Conservation (phyloP, 1,140 invertebrate genomes). For the Diachasmimorpha longicaudata region DNA sequence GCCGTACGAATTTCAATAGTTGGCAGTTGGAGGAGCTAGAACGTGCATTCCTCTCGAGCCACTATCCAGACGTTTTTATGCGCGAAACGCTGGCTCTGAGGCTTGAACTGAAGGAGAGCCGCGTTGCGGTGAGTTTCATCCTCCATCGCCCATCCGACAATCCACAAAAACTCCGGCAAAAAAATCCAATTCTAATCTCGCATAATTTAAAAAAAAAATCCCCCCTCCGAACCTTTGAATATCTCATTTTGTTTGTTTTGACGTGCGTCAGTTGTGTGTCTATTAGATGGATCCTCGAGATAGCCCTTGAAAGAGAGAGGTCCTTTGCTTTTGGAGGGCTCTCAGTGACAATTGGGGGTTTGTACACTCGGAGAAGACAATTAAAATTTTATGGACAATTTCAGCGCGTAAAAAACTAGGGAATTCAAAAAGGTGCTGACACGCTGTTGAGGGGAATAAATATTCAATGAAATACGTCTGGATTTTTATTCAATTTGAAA, state of each 20-base stretch:
- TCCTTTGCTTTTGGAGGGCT: not conserved
- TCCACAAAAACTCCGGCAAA: not conserved
- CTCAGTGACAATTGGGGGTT: not conserved
- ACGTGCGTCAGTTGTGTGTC: not conserved
- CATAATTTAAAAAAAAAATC: not conserved
- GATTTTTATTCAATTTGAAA: too few relatives aligned
- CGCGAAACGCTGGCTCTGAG: constrained; percentile 93
- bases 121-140: constrained; percentile 89
- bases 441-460: too few relatives aligned
- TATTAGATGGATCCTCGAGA: not conserved
- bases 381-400: too few relatives aligned
- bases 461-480: too few relatives aligned
- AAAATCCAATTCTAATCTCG: not conserved
- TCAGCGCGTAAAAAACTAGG: too few relatives aligned
- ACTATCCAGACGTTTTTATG: constrained; percentile 99
- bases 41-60: constrained; percentile 92
- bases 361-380: too few relatives aligned
- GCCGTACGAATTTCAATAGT: constrained; percentile 97
- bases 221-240: not conserved
- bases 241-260: not conserved
- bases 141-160: not conserved
- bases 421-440: too few relatives aligned
- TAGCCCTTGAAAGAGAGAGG: constrained; percentile 1
- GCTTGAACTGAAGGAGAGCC: constrained; percentile 95
- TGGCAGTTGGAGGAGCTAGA: constrained; percentile 99